Conservation (phyloP, 2,113 vertebrate species). For the Macrotis lagotis region DNA sequence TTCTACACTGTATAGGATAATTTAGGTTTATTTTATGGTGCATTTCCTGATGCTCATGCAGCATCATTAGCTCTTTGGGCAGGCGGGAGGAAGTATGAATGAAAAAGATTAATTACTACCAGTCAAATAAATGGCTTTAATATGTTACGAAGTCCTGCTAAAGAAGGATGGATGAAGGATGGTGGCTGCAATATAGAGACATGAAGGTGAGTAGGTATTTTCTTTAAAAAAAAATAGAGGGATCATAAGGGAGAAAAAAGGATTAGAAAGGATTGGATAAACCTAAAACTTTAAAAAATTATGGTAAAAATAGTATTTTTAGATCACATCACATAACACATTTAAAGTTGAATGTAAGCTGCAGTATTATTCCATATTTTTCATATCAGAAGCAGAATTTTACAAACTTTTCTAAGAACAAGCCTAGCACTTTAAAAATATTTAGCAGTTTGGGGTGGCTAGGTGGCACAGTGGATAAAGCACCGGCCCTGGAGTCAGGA, state of each 20-base stretch:
- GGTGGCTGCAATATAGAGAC: not conserved
- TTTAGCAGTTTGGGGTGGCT: not conserved
- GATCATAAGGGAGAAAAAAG: not conserved
- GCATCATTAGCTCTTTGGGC: not conserved
- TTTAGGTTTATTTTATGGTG: not conserved
- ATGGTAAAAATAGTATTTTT: constrained; percentile 20
- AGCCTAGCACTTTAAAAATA: not conserved
- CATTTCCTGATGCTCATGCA: not conserved
- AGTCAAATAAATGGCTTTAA: not conserved
- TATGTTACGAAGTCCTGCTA: not conserved
- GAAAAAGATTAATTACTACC: not conserved
- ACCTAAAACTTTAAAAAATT: not conserved
- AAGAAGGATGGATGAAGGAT: not conserved
- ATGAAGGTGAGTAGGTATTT: constrained; percentile 10
- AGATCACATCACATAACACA: not conserved
- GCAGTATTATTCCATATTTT: not conserved
- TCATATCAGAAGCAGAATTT: not conserved
- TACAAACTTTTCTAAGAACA: not conserved
- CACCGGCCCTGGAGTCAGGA: too few species aligned
- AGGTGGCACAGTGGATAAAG: too few species aligned
- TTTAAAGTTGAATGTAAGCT: not conserved
- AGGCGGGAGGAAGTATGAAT: not conserved
- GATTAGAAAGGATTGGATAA: constrained; percentile 26
- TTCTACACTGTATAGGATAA: constrained; percentile 35
- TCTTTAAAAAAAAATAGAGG: not conserved